Base-by-base conservation (phyloP, 2,113 vertebrate genomes). In the Muntiacus muntjak region DNA sequence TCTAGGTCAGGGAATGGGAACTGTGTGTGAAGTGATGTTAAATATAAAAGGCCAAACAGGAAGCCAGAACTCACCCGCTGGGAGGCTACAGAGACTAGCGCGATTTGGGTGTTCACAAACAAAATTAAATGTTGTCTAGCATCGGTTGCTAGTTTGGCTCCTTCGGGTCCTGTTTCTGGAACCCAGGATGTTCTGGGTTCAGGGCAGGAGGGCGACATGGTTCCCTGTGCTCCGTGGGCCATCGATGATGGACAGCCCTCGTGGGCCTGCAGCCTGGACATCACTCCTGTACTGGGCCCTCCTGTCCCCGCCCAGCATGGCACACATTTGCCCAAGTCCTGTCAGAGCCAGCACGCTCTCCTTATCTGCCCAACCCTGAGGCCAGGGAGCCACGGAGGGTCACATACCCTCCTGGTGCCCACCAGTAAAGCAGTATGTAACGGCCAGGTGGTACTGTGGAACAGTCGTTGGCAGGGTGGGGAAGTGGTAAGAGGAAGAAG, bases 161-260 rank as follows among this genome's bases (percentile, higher is more conserved):
- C 62, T 74, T 71, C 14, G 54, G 54, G 33, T 52, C 83, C 83
- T 5, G 23, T 67, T 15, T 76, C n/a, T 43, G 55, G 76, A 87
- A 88, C 74, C 76, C 47, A 79, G 47, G 88, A 19, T 11, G 7
- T 88, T 71, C 47, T 71, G 62, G 3, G 47, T 10, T 30, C 23
- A 45, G 15, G 81, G 62, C 58, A 16, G 50, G 19, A 15, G 58
- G 15, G 12, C 14, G 28, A 54, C 15, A 23, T 33, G 45, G 47
- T 58, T 40, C 50, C 2, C 43, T 14, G 79, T 25, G 5, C 15
- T 36, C 57, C 1, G 25, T 11, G 33, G 26, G n/a, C 74, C 1
- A 0, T 47, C 52, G 30, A 40, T 4, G n/a, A 1, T 3, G 7
- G 14, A 13, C 8, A 43, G 19, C 55, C 19, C 45, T 47, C 5